These are phyloP conservation scores for Neelides folsomi DNA, from an alignment of 2,888 invertebrate species.

Conservation along the genomic window DNA sequence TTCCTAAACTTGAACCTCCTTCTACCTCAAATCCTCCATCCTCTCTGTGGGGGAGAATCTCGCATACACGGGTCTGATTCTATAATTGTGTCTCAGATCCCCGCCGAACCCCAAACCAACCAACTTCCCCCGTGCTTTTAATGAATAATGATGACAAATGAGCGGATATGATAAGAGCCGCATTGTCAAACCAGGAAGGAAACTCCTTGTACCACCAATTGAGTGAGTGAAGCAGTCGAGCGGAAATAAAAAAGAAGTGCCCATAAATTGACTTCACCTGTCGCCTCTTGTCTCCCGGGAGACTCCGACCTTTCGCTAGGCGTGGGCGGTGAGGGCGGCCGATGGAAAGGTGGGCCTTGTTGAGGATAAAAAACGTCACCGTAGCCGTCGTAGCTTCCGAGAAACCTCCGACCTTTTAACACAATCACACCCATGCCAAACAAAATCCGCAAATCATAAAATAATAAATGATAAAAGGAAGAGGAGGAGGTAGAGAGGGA, in stretches of 20 bases:
- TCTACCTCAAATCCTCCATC: background rate
- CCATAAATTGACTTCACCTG: background rate
- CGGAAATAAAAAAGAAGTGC: background rate
- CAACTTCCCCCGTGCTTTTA: background rate
- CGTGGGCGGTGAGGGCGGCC: conserved; percentile 43
- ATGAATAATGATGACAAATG: background rate
- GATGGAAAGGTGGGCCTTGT: conserved; percentile 35
- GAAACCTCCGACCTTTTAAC: background rate
- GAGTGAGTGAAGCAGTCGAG: background rate
- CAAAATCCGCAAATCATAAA: background rate
- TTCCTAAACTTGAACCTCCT: no score
- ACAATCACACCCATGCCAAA: conserved; percentile 1
- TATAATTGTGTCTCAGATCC: background rate
- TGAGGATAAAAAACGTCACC: conserved; percentile 33
- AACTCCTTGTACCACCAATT: no score
- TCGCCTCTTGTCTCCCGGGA: conserved; percentile 36
- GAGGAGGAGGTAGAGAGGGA: background rate
- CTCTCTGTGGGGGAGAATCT: background rate
- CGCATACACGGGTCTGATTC: background rate
- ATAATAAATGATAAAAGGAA: background rate
- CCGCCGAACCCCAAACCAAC: background rate
- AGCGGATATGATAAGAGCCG: background rate
- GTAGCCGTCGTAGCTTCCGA: conserved; percentile 32
- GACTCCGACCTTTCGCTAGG: conserved; percentile 46
- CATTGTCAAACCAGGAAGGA: conserved; percentile 4